Evolutionary conservation across 92 coral and sea anemone species (phyloP).

Genomic region (Palythoa grandiflora): DNA sequence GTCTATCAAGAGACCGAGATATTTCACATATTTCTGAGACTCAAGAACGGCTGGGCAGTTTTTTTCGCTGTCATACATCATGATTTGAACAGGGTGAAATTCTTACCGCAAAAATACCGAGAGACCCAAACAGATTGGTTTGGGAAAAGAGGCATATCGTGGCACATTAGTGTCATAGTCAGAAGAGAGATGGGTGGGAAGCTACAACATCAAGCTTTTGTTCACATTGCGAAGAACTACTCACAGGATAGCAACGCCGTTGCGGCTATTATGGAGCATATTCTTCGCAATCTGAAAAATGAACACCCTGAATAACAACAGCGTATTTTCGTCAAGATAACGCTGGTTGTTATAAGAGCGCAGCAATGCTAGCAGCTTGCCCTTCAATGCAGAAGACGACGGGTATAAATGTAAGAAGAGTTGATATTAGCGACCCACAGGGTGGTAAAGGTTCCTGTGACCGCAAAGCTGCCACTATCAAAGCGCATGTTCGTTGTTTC

Average conservation of each 20-base stretch:
- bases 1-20: too few relatives aligned
- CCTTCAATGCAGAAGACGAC: conserved; percentile 37
- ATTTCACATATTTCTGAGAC: too few relatives aligned
- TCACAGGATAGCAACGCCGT: conserved; percentile 54
- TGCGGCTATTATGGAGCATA: conserved; percentile 51
- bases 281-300: conserved; percentile 47
- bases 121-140: conserved; percentile 10
- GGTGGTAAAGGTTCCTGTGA: conserved; percentile 62
- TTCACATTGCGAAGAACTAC: conserved; percentile 59
- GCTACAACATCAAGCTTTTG: conserved; percentile 53
- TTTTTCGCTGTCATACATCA: too few relatives aligned
- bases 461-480: conserved; percentile 65
- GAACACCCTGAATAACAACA: conserved; percentile 60
- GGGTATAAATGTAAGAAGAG: conserved; percentile 4
- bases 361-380: conserved; percentile 51
- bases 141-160: conserved; percentile 1
- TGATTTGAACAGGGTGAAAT: too few relatives aligned
- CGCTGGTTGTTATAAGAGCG: conserved; percentile 67
- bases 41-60: too few relatives aligned
- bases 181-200: conserved; percentile 39
- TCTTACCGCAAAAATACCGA: conserved; percentile 1
- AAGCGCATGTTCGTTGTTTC: conserved; percentile 63
- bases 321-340: conserved; percentile 69
- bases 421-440: conserved; percentile 14
- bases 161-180: conserved; percentile 29